Evolutionary conservation across 1,140 invertebrate species (phyloP), one percentile per base, ranked within the genome.

Genomic region (Archivesica marissinica): DNA sequence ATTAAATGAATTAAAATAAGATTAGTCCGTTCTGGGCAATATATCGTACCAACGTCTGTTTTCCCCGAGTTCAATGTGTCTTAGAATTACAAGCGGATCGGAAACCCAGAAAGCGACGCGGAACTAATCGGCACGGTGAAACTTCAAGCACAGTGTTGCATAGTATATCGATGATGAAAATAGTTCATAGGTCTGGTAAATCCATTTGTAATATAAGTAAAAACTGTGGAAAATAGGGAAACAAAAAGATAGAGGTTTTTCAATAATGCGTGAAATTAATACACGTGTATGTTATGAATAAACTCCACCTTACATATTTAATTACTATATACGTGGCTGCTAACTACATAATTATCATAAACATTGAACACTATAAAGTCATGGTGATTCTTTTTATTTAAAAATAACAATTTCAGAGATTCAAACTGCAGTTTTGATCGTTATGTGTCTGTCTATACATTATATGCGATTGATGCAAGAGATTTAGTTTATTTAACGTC

Each of bases 191-290:
- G 47, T 13, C 66, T 70, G 66, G 38, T 20, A 70, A 70, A 44
- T 15, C n/a, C 66, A 70, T 70, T 47, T 70, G 66, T 70, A 70
- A 70, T 41, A 25, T 70, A 41, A 70, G 66, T 44, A 70, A 70
- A 70, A 47, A 23, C 39, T 3, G n/a, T n/a, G 2, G 17, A 66
- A 66, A 66, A 66, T 39, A 66, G 64, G 64, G 30, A 47, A 70
- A 7, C 6, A 70, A 70, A 70, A 70, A 70, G 41, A 70, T 70
- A 41, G 66, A 70, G 44, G 66, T 41, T 28, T 44, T 70, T 70
- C 41, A 70, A 35, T 35, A 44, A 41, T 25, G 39, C 66, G 66
- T 70, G 66, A 70, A 70, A 70, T 70, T 70, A 70, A 47, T 44
- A n/a, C 66, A 70, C 39, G 35, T 44, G 66, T 47, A 47, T 20